A percentile compares a stretch with the other conserved stretches of the same genome.
Conservation (phyloP, 64 coral and sea anemone genomes). For the Montipora cactus region DNA sequence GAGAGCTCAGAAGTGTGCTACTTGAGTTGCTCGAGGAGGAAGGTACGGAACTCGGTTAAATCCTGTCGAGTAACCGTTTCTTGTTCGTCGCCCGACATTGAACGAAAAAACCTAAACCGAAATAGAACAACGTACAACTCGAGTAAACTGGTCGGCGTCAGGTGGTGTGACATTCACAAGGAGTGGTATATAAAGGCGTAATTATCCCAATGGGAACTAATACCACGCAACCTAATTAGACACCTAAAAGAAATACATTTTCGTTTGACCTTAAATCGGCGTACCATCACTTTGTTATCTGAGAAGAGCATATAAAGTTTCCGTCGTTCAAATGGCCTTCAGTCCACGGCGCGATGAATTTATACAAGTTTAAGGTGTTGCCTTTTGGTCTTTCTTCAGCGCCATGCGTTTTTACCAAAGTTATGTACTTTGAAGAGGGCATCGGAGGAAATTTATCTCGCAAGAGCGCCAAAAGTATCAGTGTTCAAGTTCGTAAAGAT, state of each 20-base stretch:
- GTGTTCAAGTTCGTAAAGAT: neutral
- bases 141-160: no score
- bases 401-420: neutral
- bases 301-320: conserved; percentile 12
- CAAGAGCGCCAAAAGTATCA: neutral
- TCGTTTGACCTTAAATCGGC: conserved; percentile 17
- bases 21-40: no score
- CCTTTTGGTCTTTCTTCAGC: conserved; percentile 5
- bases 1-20: no score
- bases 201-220: no score
- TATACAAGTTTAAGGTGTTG: neutral
- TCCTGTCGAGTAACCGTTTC: no score
- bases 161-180: no score
- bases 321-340: conserved; percentile 27
- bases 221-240: no score
- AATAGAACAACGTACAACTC: no score
- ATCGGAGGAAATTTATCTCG: neutral
- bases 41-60: no score
- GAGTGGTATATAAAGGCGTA: no score
- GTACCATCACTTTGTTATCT: conserved; percentile 42
- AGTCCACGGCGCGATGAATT: neutral
- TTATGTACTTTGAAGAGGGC: neutral
- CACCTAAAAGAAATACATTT: neutral
- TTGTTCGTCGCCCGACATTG: no score
- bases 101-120: no score